Percentiles rank a stretch among this genome's conserved stretches.
phyloP scores from a whole-genome alignment of 2,113 vertebrate species.

The Oreochromis niloticus region DNA sequence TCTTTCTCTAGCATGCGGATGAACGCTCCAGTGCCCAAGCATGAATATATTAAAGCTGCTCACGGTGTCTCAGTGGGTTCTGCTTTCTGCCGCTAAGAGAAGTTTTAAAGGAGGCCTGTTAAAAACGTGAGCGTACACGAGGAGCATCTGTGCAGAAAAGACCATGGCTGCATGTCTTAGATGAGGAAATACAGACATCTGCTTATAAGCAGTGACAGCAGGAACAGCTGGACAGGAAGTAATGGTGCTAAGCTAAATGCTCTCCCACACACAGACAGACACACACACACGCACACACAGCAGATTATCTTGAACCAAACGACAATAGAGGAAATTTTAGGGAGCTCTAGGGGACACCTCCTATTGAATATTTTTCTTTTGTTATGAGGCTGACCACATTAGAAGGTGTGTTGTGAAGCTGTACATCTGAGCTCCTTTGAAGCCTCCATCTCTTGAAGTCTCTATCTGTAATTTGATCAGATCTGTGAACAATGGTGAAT shows the following conservation, averaged over 20 bases:
- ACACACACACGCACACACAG: background rate
- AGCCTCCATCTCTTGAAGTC: background rate
- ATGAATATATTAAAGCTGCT: slow-evolving; percentile 30
- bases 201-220: slow-evolving; percentile 43
- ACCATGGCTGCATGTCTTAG: background rate
- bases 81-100: background rate
- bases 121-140: background rate
- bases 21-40: background rate
- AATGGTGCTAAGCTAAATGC: slow-evolving; percentile 8
- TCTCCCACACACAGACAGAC: background rate
- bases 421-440: slow-evolving; percentile 12
- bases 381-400: background rate
- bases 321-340: background rate
- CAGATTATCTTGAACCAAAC: slow-evolving; percentile 13
- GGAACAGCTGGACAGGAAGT: slow-evolving; percentile 68
- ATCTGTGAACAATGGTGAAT: slow-evolving; percentile 40
- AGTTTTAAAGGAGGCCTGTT: background rate
- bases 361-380: background rate
- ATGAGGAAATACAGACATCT: slow-evolving; percentile 54
- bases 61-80: background rate
- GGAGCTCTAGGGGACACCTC: background rate
- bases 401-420: background rate
- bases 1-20: background rate
- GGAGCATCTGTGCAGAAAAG: background rate
- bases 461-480: slow-evolving; percentile 2